Evolutionary conservation across 2,797 vertebrate genomes (phyloP).

Genomic region (Helicolenus hilgendorfi): DNA sequence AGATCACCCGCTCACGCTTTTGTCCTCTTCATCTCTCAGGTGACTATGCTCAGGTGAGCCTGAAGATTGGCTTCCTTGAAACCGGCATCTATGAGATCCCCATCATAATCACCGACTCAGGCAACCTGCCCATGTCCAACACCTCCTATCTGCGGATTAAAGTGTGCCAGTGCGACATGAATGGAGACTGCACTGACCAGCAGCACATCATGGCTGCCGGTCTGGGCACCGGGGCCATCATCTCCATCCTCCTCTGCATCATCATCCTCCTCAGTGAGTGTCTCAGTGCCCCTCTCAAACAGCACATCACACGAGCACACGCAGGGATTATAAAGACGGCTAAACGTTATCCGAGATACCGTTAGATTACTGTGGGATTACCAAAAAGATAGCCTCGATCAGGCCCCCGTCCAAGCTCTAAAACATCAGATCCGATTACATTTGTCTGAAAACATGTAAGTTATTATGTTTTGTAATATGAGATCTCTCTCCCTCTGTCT

Average conservation of each 20-base stretch:
- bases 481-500: conserved; percentile 1
- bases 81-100: conserved; percentile 97
- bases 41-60: conserved; percentile 95
- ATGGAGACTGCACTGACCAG: conserved; percentile 96
- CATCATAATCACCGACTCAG: conserved; percentile 97
- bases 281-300: conserved; percentile 36
- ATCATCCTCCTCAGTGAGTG: conserved; percentile 98
- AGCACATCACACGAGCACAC: conserved; percentile 27
- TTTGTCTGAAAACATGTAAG: conserved; percentile 65
- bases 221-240: conserved; percentile 97
- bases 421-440: conserved; percentile 75
- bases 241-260: conserved; percentile 97
- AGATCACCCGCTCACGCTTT: background rate
- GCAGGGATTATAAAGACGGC: conserved; percentile 71
- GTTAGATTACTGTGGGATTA: conserved; percentile 83
- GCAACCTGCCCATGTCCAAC: conserved; percentile 96
- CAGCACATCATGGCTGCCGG: conserved; percentile 95
- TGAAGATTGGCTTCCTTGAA: conserved; percentile 95
- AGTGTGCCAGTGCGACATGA: conserved; percentile 96
- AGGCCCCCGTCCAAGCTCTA: conserved; percentile 53
- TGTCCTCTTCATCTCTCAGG: conserved; percentile 83
- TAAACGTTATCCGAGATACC: conserved; percentile 67
- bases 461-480: conserved; percentile 63
- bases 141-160: conserved; percentile 96
- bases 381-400: conserved; percentile 66